Conservation (phyloP, 2,113 vertebrate species). For the Neogale vison region DNA sequence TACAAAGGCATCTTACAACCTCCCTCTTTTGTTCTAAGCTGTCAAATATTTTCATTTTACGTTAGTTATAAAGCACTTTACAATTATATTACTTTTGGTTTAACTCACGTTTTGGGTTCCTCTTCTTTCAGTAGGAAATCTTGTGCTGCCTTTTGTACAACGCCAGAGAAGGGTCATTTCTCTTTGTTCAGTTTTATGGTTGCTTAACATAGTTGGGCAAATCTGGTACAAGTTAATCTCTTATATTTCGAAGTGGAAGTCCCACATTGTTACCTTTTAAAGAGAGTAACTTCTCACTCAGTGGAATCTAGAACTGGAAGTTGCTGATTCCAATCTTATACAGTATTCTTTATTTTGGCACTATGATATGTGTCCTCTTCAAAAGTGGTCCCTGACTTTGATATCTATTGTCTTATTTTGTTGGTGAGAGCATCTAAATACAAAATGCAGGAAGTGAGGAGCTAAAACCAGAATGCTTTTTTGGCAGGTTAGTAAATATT, state of each 20-base stretch:
- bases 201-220: background rate
- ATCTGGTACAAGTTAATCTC: background rate
- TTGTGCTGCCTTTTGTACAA: background rate
- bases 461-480: background rate
- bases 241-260: constrained; percentile 16
- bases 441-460: background rate
- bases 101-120: background rate
- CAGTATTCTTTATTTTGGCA: background rate
- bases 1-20: background rate
- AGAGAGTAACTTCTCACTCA: background rate
- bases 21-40: background rate
- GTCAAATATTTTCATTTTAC: constrained; percentile 24
- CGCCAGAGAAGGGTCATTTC: background rate
- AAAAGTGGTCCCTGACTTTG: background rate
- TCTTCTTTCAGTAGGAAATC: background rate
- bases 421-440: background rate
- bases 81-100: background rate
- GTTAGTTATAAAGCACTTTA: background rate
- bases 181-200: background rate
- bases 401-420: background rate
- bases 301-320: background rate
- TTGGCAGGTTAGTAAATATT: background rate
- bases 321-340: background rate
- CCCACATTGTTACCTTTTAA: background rate
- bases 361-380: background rate